Percentiles rank a stretch among this genome's conserved stretches.
Conservation (phyloP, 2,797 vertebrate genomes). For the Anguilla anguilla region DNA sequence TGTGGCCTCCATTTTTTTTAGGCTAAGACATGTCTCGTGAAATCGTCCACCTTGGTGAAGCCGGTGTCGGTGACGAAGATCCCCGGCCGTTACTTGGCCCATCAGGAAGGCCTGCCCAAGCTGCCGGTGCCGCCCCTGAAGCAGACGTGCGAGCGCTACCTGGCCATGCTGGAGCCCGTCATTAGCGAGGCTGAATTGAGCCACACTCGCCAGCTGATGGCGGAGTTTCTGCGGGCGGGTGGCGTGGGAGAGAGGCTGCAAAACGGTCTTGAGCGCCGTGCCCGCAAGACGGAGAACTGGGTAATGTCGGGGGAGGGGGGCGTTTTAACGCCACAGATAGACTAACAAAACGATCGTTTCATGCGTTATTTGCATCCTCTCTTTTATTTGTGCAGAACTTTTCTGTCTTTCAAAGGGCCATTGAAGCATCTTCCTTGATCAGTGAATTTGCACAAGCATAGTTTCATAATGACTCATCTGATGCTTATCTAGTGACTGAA, state of each 20-base stretch:
- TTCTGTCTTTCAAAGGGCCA: too few species aligned
- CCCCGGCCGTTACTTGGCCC: conserved; percentile 78
- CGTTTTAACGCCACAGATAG: background rate
- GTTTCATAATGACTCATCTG: background rate
- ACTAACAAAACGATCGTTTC: too few species aligned
- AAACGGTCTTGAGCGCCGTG: conserved; percentile 83
- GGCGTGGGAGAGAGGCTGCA: conserved; percentile 88
- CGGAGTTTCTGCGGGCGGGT: conserved; percentile 80
- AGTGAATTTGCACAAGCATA: background rate
- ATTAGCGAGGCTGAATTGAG: conserved; percentile 81
- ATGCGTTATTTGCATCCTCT: too few species aligned
- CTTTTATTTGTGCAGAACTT: too few species aligned
- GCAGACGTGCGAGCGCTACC: conserved; percentile 87
- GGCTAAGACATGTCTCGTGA: conserved; percentile 65
- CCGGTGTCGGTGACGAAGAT: conserved; percentile 75
- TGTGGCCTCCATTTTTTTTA: conserved; percentile 13
- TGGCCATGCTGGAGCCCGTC: conserved; percentile 84
- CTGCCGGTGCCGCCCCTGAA: conserved; percentile 86
- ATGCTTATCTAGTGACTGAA: background rate
- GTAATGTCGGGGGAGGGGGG: conserved; percentile 57
- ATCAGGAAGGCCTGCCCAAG: conserved; percentile 82
- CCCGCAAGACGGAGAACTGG: conserved; percentile 85
- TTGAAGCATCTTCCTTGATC: too few species aligned
- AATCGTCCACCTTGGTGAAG: conserved; percentile 79
- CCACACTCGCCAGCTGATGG: conserved; percentile 77